Evolutionary conservation across 1,140 invertebrate species (phyloP).

Genomic region (Hylaeus anthracinus): DNA sequence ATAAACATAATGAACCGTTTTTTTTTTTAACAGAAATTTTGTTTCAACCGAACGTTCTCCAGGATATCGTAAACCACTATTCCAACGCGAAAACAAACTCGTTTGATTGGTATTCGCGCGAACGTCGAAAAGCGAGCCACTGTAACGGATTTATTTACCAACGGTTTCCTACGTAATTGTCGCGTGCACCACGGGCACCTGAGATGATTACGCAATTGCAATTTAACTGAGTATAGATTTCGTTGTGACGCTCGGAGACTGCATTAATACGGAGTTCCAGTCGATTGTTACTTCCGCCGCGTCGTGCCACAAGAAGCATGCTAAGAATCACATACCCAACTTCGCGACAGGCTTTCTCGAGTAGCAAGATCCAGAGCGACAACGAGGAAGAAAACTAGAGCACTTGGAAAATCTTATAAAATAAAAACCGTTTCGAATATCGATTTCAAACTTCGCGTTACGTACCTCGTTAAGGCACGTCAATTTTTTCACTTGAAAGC

Average conservation of each 20-base stretch:
- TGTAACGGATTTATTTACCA: slow-evolving; percentile 43
- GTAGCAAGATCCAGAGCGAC: neutral
- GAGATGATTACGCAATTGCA: slow-evolving; percentile 59
- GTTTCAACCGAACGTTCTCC: no score
- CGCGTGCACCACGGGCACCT: slow-evolving; percentile 44
- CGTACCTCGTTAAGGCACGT: no score
- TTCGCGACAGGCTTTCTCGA: neutral
- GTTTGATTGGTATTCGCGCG: neutral
- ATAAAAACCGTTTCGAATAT: no score
- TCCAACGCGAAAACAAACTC: no score
- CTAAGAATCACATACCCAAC: slow-evolving; percentile 4
- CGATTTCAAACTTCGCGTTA: no score
- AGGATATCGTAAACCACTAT: no score
- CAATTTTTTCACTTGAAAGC: no score
- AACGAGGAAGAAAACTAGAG: no score
- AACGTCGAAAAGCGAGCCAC: neutral
- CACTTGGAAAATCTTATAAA: no score
- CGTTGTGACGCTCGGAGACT: slow-evolving; percentile 40
- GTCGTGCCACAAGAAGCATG: slow-evolving; percentile 25
- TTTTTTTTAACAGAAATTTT: no score
- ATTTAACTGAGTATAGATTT: slow-evolving; percentile 44
- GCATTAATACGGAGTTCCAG: slow-evolving; percentile 52
- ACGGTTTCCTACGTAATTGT: slow-evolving; percentile 25
- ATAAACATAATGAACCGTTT: no score
- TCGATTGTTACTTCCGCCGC: slow-evolving; percentile 52